phyloP scores from a whole-genome alignment of 2,888 invertebrate genomes.

The Apodemia mormo region DNA sequence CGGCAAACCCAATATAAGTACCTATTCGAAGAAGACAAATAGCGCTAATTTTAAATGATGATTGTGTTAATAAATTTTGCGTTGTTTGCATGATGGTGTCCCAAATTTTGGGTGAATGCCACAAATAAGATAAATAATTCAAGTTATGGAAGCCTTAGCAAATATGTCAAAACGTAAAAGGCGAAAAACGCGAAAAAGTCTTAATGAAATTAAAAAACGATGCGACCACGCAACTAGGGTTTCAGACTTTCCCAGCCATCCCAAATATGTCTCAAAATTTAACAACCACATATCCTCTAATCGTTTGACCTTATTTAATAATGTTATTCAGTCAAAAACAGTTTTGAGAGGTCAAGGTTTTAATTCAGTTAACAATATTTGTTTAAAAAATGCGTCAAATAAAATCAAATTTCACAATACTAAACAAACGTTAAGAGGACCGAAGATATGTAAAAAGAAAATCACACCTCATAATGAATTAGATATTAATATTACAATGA shows the following conservation, averaged over 20 bases:
- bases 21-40: not conserved
- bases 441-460: too few species aligned
- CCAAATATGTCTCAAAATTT: not conserved
- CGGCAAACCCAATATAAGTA: too few species aligned
- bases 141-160: conserved; percentile 47
- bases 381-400: not conserved
- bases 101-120: not conserved
- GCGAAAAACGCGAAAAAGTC: conserved; percentile 60
- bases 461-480: too few species aligned
- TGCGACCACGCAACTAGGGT: conserved; percentile 30
- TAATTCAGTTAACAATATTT: conserved; percentile 4
- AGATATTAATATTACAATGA: too few species aligned
- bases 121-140: not conserved
- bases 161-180: conserved; percentile 55
- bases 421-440: not conserved
- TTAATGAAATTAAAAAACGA: conserved; percentile 63
- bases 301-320: conserved; percentile 17
- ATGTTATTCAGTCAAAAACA: conserved; percentile 16
- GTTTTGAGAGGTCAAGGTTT: conserved; percentile 16
- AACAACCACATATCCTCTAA: not conserved
- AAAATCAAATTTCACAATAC: not conserved
- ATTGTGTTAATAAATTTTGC: not conserved
- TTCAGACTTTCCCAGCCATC: not conserved
- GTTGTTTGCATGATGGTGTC: not conserved
- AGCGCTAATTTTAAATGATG: not conserved